These are phyloP conservation scores for Caenorhabditis latens DNA, from an alignment of 1,140 invertebrate species.

Conservation along the genomic window DNA sequence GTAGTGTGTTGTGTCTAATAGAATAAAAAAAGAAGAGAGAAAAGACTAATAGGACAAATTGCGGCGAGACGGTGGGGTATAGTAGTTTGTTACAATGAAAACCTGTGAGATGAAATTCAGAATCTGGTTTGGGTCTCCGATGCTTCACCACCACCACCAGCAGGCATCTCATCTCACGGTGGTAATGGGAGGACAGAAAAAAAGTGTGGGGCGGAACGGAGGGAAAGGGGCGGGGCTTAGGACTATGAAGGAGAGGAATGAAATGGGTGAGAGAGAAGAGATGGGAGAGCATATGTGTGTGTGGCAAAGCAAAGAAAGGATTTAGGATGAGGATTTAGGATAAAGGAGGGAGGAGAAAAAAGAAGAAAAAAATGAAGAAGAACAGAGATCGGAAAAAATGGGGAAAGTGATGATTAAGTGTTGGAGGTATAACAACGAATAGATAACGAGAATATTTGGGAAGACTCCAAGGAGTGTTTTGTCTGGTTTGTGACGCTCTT, in stretches of 20 bases:
- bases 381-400: background rate
- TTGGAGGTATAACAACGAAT: background rate
- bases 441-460: background rate
- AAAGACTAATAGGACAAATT: constrained; percentile 37
- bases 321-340: constrained; percentile 25
- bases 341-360: background rate
- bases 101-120: background rate
- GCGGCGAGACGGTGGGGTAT: background rate
- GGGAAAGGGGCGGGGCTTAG: constrained; percentile 15
- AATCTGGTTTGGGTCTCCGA: constrained; percentile 21
- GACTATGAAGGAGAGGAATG: background rate
- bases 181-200: constrained; percentile 16
- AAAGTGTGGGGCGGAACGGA: constrained; percentile 13
- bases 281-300: constrained; percentile 41
- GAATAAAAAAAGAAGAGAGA: background rate
- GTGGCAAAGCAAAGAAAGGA: constrained; percentile 50
- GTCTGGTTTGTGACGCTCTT: constrained; percentile 21
- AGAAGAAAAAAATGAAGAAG: constrained; percentile 21
- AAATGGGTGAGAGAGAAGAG: background rate
- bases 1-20: background rate
- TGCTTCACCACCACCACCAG: background rate
- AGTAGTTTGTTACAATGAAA: constrained; percentile 14
- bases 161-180: background rate
- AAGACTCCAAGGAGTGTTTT: background rate
- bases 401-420: too few species aligned